Base-by-base conservation (phyloP, 2,797 vertebrate genomes). In the Lacerta viridis region DNA sequence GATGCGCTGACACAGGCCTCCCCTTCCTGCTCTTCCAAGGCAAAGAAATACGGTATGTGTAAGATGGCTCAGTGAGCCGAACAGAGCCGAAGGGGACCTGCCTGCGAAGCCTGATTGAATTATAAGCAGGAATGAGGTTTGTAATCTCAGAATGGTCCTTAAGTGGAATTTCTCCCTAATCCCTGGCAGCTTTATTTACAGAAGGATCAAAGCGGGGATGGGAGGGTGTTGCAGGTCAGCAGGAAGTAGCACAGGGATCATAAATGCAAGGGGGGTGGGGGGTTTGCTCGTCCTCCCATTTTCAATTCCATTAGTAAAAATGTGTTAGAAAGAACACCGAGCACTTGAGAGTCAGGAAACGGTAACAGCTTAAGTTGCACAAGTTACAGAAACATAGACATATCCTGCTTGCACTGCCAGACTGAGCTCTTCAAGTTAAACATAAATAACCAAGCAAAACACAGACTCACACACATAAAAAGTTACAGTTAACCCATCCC, bases 91-190 rank as follows among this genome's bases (percentile, higher is more conserved):
- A 55, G 55, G 39, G 46, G 74, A 71, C 46, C 46, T 74, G 66
- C 10, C n/a, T 64, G 55, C 59, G 33, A 46, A 80, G 50, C 76
- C 66, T 80, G 55, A 69, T 68, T n/a, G 69, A 79, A 84, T 66
- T 55, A 29, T 50, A 46, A 17, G 69, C 36, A 69, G 66, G 46
- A 74, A 61, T 64, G 50, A 83, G 39, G 39, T n/a, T 82, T 33
- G 80, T 88, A 84, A 87, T 90, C 69, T 87, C 55, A 84, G 46
- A 81, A 68, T 75, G 41, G 59, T 69, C 83, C 36, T 85, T 74
- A 89, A 81, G 59, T 43, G 59, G 88, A 69, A 90, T 84, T 69
- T 84, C 78, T 68, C 71, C 59, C 20, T 55, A 87, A 84, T 92
- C 15, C 79, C 0, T 2, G 46, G 1, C 0, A 7, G n/a, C 29